These are phyloP conservation scores for Trachelipus rathkii DNA, from an alignment of 1,140 invertebrate species.

Conservation along the genomic window DNA sequence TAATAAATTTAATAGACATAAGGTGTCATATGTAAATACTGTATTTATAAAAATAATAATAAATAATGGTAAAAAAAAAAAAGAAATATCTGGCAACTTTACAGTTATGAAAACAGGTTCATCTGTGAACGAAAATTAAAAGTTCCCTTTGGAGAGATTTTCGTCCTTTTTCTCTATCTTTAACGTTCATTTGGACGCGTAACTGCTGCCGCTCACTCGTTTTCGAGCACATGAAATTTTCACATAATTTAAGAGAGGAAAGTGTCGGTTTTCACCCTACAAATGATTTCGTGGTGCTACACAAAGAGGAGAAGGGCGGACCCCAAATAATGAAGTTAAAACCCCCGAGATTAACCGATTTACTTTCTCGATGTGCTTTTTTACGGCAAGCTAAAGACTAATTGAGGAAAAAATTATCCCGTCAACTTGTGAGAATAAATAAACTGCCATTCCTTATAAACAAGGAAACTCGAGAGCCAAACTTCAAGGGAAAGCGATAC, in stretches of 20 bases:
- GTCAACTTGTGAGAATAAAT: neutral
- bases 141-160: neutral
- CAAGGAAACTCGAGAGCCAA: neutral
- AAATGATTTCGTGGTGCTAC: neutral
- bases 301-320: neutral
- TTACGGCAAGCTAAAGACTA: constrained; percentile 1
- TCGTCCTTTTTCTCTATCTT: neutral
- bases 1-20: neutral
- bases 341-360: neutral
- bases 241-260: constrained; percentile 4
- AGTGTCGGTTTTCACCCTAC: constrained; percentile 4
- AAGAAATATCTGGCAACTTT: neutral
- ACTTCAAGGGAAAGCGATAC: too few species aligned
- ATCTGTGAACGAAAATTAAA: neutral
- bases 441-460: neutral
- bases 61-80: neutral
- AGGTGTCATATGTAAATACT: too few species aligned
- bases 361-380: neutral
- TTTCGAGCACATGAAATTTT: neutral
- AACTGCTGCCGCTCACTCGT: neutral
- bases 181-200: neutral
- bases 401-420: neutral
- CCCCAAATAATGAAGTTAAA: neutral
- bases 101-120: constrained; percentile 10
- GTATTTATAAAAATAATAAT: neutral